These are phyloP conservation scores for Ascidia mentula DNA, from an alignment of 23 tunicate species.

Conservation along the genomic window DNA sequence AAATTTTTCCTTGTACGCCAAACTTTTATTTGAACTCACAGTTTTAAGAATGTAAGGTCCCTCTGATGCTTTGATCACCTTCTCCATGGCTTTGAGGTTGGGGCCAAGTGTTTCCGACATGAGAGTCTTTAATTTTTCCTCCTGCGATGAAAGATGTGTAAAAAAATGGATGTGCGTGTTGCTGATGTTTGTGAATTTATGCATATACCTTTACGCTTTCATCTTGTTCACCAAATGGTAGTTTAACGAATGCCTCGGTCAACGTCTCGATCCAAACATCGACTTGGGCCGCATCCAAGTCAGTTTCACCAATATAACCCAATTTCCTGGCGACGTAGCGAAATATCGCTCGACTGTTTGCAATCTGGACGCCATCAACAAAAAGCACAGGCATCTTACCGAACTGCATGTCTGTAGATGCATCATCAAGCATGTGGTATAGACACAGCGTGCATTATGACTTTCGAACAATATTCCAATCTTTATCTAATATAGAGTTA, in stretches of 20 bases:
- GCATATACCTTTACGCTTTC: constrained; percentile 14
- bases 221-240: constrained; percentile 17
- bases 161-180: neutral
- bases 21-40: neutral
- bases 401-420: constrained; percentile 34
- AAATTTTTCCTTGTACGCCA: no score
- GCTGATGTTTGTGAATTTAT: neutral
- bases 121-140: neutral
- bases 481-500: no score
- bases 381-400: constrained; percentile 29
- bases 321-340: constrained; percentile 33
- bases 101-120: neutral
- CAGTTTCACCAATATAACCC: constrained; percentile 5
- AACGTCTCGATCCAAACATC: constrained; percentile 30
- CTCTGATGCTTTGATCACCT: neutral
- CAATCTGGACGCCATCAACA: constrained; percentile 40
- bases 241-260: neutral
- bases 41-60: neutral
- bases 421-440: no score
- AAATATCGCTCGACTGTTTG: constrained; percentile 31
- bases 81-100: neutral
- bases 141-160: no score
- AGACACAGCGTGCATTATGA: no score
- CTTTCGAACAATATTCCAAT: no score
- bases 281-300: constrained; percentile 16